Conservation (phyloP, 2,113 vertebrate species). For the Pimephales promelas region DNA sequence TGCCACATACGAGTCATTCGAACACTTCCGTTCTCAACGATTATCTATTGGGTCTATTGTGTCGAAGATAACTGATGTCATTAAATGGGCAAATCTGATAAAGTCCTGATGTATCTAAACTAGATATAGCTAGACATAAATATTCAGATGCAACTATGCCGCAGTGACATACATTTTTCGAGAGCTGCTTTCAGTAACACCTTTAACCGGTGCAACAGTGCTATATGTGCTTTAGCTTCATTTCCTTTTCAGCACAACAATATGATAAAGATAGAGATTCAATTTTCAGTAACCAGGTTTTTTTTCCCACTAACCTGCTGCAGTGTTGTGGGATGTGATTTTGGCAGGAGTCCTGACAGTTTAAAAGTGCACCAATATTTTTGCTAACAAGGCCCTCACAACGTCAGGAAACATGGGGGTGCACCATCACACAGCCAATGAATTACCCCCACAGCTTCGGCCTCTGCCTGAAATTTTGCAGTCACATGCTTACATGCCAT, state of each 20-base stretch:
- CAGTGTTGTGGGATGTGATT: slow-evolving; percentile 46
- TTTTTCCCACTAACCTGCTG: slow-evolving; percentile 37
- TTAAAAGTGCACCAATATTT: slow-evolving; percentile 55
- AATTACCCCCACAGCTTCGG: slow-evolving; percentile 42
- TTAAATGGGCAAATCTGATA: slow-evolving; percentile 55
- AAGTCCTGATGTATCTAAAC: slow-evolving; percentile 13
- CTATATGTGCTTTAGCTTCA: slow-evolving; percentile 24
- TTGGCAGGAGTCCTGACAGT: slow-evolving; percentile 51
- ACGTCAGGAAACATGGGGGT: slow-evolving; percentile 46
- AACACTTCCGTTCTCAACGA: slow-evolving; percentile 50
- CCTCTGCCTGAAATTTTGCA: slow-evolving; percentile 29
- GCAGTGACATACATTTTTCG: slow-evolving; percentile 29
- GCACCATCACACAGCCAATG: slow-evolving; percentile 42
- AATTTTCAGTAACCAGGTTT: slow-evolving; percentile 42
- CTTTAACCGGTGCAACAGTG: slow-evolving; percentile 7
- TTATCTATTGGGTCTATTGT: slow-evolving; percentile 55
- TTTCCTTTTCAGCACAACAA: background rate
- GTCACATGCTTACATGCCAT: slow-evolving; percentile 39
- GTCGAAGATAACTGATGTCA: slow-evolving; percentile 53
- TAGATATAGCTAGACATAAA: slow-evolving; percentile 28
- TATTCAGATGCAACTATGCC: background rate
- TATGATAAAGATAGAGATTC: slow-evolving; percentile 22
- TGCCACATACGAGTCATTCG: slow-evolving; percentile 31
- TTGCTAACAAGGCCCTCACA: slow-evolving; percentile 55
- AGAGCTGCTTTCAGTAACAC: slow-evolving; percentile 9